Evolutionary conservation across 2,797 vertebrate genomes (phyloP), one percentile per base, ranked within the genome.

Genomic region (Tenualosa ilisha): DNA sequence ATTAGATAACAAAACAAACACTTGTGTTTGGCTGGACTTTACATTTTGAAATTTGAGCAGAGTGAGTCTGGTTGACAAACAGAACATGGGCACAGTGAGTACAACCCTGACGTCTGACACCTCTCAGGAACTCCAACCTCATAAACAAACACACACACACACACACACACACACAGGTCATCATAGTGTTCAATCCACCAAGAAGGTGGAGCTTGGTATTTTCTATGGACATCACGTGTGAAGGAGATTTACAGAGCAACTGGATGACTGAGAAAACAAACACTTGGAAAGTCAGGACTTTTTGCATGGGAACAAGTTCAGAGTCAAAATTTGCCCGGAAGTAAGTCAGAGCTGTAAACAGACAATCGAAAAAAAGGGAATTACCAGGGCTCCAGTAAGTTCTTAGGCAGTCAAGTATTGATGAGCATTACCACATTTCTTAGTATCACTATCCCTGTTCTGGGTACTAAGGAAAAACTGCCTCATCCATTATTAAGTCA

Each of bases 51-150:
- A 56, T 56, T 61, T 24, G 43, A 46, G 40, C 17, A 15, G 65
- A 3, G 7, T 11, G 22, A 17, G 9, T 83, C 5, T 26, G 31
- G 83, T 59, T 84, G 86, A 86, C 82, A 89, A 90, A 91, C 81
- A 88, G 61, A 63, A 68, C 37, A 20, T 4, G 24, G 83, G 79
- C n/a, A 83, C 85, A 83, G 11, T 6, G 59, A 65, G 85, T 72
- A 72, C 65, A 72, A 72, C 31, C 26, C 12, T 37, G 65, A 37
- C 26, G 26, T 37, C 3, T 15, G 26, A 72, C 65, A 72, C 26
- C 26, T 15, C 63, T 65, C 8, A 15, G 26, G 12, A 37, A 40
- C 65, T 81, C 13, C 46, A 85, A 81, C 86, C 86, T 68, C 87
- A 79, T 13, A 17, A 2, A 17, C 54, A 56, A 2, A 56, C 54